Evolutionary conservation across 2,113 vertebrate species (phyloP), one percentile per base, ranked within the genome.

Genomic region (Proterorhinus semilunaris): DNA sequence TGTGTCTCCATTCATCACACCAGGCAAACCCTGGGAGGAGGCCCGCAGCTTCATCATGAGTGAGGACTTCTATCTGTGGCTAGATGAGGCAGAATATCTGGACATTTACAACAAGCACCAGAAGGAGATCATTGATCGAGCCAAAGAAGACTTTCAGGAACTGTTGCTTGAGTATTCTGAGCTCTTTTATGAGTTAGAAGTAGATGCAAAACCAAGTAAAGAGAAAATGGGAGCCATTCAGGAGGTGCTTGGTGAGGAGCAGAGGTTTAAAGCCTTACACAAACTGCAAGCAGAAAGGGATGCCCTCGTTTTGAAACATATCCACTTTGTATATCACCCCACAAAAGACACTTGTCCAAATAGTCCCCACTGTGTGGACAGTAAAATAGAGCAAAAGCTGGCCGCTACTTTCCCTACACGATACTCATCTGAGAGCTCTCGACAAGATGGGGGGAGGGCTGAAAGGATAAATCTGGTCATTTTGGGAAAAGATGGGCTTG

Each of bases 201-300:
- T 99, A 2, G 97, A 99, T 66, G 98, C 98, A 36, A 98, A 98
- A 46, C 98, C 98, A 74, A 99, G 98, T 92, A 98, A 98, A 88
- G 97, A 99, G 84, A 99, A 99, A 88, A 98, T 99, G 97, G 97
- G 94, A 0, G 95, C 96, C 42, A 99, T 99, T 63, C 97, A 98
- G 86, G 96, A 98, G 0, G 93, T 96, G 3, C 58, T 99, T 78
- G 96, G 96, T 0, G 97, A 99, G 36, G 97, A 99, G 58, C 96
- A 95, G 59, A 68, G 96, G 4, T 99, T 99, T 83, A 98, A 98
- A 81, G 96, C 96, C 0, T 81, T 99, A 10, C 96, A 98, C 68
- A 98, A 98, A 86, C 93, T 99, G 7, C 97, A 98, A 54, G 96
- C 97, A 0, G 98, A 99, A 81, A 93, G 98, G 4, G 97, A 99